Conservation (phyloP, 1,140 invertebrate genomes). For the Aphaenogaster ashmeadi region DNA sequence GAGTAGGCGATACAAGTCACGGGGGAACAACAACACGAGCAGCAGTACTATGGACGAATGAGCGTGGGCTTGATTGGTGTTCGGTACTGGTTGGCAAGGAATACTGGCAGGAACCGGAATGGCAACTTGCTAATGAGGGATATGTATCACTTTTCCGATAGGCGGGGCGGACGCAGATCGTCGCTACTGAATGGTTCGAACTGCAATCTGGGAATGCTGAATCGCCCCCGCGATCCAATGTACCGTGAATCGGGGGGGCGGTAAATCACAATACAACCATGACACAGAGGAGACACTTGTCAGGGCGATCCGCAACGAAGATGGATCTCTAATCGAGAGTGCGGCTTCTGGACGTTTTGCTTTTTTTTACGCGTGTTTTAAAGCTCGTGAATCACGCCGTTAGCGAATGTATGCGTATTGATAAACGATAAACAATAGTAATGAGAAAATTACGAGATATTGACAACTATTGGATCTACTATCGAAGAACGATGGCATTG, state of each 20-base stretch:
- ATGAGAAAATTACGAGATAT: not conserved
- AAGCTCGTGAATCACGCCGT: not conserved
- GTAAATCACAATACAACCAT: constrained; percentile 76
- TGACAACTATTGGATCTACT: constrained; percentile 21
- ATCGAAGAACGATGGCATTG: not conserved
- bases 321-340: constrained; percentile 62
- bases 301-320: constrained; percentile 62
- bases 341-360: not conserved
- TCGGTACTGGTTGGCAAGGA: constrained; percentile 65
- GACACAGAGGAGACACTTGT: constrained; percentile 72
- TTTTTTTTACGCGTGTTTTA: not conserved
- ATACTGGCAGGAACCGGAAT: constrained; percentile 74
- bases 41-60: constrained; percentile 22
- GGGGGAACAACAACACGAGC: not conserved
- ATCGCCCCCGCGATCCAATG: constrained; percentile 75
- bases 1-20: not conserved
- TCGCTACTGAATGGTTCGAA: constrained; percentile 73
- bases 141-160: constrained; percentile 78
- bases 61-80: constrained; percentile 62
- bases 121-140: constrained; percentile 77
- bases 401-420: not conserved
- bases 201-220: constrained; percentile 76
- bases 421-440: constrained; percentile 28
- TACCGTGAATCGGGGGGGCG: constrained; percentile 72
- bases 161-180: constrained; percentile 68